phyloP scores from a whole-genome alignment of 2,888 invertebrate species.

The Elegia similella region DNA sequence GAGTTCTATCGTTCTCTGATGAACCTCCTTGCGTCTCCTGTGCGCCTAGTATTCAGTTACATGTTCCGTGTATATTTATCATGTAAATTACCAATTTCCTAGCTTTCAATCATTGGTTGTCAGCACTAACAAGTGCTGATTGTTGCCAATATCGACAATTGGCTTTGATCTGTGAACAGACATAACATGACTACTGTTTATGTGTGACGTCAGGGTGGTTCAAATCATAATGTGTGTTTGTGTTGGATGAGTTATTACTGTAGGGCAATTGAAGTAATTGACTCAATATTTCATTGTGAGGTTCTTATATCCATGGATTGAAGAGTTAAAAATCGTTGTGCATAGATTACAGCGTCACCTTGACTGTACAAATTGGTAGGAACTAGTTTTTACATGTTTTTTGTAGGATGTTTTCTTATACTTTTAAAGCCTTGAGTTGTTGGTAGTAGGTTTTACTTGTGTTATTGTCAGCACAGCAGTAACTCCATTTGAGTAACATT shows the following conservation, averaged over 20 bases:
- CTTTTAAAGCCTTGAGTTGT: too few relatives aligned
- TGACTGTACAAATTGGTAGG: not conserved
- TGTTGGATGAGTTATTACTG: conserved; percentile 4
- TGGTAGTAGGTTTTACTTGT: too few relatives aligned
- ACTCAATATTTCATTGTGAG: conserved; percentile 2
- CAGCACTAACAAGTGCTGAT: not conserved
- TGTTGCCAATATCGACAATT: conserved; percentile 11
- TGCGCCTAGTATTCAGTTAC: too few relatives aligned
- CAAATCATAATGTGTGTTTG: conserved; percentile 11
- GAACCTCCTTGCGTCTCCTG: not conserved
- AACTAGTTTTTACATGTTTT: too few relatives aligned
- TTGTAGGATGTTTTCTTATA: too few relatives aligned
- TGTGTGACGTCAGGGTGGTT: conserved; percentile 5
- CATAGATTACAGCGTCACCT: not conserved
- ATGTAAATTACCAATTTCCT: too few relatives aligned
- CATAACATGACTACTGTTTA: conserved; percentile 6
- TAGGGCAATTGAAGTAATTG: conserved; percentile 24
- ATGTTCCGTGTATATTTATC: too few relatives aligned
- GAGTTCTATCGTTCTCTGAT: conserved; percentile 31
- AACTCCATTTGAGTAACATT: too few relatives aligned
- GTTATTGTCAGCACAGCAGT: too few relatives aligned
- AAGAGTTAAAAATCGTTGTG: not conserved
- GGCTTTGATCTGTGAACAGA: not conserved
- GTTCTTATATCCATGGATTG: not conserved
- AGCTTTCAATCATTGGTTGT: too few relatives aligned